phyloP scores from a whole-genome alignment of 2,888 invertebrate genomes.

The Anoncus sp. region DNA sequence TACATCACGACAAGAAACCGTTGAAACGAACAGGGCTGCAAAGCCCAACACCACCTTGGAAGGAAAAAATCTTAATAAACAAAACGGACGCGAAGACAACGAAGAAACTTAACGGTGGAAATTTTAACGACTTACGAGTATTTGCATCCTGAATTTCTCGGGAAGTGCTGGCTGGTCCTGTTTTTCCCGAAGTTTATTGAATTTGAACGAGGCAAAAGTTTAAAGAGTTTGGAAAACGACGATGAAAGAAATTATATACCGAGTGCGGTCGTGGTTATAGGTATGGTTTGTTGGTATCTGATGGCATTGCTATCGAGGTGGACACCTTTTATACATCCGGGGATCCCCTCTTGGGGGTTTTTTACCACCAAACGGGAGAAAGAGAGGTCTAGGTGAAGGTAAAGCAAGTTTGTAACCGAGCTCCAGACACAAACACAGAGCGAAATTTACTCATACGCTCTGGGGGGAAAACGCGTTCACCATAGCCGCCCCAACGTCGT shows the following conservation, averaged over 20 bases:
- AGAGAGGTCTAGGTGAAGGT: conserved; percentile 84
- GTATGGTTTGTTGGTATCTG: conserved; percentile 78
- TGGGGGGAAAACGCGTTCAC: conserved; percentile 59
- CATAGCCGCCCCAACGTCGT: conserved; percentile 3
- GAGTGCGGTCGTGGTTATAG: conserved; percentile 66
- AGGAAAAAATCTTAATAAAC: no score
- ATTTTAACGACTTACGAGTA: conserved; percentile 72
- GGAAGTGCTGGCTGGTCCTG: no score
- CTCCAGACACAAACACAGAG: conserved; percentile 32
- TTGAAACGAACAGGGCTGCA: conserved; percentile 70
- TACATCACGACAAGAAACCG: conserved; percentile 70
- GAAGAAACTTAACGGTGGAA: no score
- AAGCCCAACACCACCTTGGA: conserved; percentile 73
- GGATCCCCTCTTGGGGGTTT: conserved; percentile 78
- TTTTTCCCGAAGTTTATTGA: background rate
- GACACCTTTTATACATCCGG: conserved; percentile 81
- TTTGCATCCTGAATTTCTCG: conserved; percentile 73
- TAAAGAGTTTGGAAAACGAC: background rate
- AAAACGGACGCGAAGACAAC: no score
- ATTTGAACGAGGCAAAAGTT: background rate
- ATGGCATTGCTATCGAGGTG: conserved; percentile 78
- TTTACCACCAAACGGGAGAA: conserved; percentile 68
- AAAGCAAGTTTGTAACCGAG: conserved; percentile 68
- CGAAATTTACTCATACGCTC: conserved; percentile 40
- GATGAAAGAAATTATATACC: background rate